Evolutionary conservation across 2,888 invertebrate genomes (phyloP).

Genomic region (Tipula unca): DNA sequence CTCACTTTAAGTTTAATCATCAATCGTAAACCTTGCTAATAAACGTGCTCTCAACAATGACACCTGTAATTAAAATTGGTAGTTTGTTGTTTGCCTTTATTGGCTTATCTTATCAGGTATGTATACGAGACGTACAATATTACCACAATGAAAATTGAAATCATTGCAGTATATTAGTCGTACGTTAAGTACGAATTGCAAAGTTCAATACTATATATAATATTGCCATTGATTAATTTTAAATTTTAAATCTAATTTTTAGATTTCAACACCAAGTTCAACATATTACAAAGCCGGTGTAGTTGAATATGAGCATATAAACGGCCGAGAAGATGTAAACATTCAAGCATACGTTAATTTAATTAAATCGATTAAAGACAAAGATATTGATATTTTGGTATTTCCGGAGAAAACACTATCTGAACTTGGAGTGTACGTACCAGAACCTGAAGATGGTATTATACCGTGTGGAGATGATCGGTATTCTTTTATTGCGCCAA

Average conservation of each 20-base stretch:
- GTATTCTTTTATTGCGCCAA: conserved; percentile 29
- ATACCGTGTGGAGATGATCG: conserved; percentile 32
- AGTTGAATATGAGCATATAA: conserved; percentile 46
- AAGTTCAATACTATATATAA: not conserved
- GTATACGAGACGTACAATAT: not conserved
- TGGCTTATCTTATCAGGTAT: not conserved
- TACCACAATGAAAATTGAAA: not conserved
- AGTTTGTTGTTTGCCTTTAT: not conserved
- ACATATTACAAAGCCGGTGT: conserved; percentile 53
- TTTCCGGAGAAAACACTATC: conserved; percentile 61
- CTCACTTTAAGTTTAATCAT: not conserved
- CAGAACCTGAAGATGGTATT: conserved; percentile 30
- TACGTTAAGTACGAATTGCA: not conserved
- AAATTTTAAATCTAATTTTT: not conserved
- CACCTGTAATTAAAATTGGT: not conserved
- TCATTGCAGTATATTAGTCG: not conserved
- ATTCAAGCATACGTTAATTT: conserved; percentile 30
- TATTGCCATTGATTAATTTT: not conserved
- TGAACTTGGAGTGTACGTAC: conserved; percentile 36
- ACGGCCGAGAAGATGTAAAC: conserved; percentile 26
- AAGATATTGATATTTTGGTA: conserved; percentile 59
- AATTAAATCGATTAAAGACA: conserved; percentile 29
- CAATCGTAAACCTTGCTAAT: not conserved
- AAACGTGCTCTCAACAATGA: not conserved
- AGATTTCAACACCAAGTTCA: conserved; percentile 29